Evolutionary conservation across 2,888 invertebrate genomes (phyloP).

Genomic region (Epinotia nisella): DNA sequence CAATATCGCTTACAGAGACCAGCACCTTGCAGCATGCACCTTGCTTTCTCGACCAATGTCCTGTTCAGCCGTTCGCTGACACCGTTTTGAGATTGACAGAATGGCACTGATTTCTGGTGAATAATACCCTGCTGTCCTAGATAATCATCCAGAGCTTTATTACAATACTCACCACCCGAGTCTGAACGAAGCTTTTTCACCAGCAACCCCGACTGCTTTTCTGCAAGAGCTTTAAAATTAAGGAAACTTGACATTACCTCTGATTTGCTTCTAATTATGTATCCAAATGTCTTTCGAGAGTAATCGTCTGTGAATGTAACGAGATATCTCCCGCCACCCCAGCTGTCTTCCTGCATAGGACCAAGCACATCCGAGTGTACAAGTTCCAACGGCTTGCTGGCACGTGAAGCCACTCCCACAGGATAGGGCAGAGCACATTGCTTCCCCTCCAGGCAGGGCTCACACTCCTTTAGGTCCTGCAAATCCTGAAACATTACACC

Average conservation of each 20-base stretch:
- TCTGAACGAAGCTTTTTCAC: conserved; percentile 34
- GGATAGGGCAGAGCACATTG: neutral
- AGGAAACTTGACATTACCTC: conserved; percentile 13
- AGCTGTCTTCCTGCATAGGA: conserved; percentile 14
- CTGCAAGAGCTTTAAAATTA: conserved; percentile 13
- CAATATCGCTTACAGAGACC: conserved; percentile 39
- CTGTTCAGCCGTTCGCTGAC: conserved; percentile 38
- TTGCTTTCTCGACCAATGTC: conserved; percentile 30
- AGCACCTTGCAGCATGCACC: conserved; percentile 37
- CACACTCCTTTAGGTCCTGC: neutral
- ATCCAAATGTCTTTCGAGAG: conserved; percentile 4
- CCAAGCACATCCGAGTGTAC: conserved; percentile 13
- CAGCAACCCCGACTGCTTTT: conserved; percentile 1
- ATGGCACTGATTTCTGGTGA: conserved; percentile 29
- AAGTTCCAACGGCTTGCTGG: conserved; percentile 5
- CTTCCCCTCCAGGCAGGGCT: conserved; percentile 16
- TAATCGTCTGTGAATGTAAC: conserved; percentile 22
- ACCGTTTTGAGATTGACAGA: conserved; percentile 33
- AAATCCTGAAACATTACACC: conserved; percentile 7
- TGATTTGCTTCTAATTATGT: neutral
- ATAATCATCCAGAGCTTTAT: conserved; percentile 7
- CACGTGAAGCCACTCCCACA: neutral
- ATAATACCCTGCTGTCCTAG: conserved; percentile 24
- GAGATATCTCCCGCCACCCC: conserved; percentile 6
- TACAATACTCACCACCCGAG: conserved; percentile 32